Conservation (phyloP, 2,888 invertebrate species). For the Camponotus fellah region DNA sequence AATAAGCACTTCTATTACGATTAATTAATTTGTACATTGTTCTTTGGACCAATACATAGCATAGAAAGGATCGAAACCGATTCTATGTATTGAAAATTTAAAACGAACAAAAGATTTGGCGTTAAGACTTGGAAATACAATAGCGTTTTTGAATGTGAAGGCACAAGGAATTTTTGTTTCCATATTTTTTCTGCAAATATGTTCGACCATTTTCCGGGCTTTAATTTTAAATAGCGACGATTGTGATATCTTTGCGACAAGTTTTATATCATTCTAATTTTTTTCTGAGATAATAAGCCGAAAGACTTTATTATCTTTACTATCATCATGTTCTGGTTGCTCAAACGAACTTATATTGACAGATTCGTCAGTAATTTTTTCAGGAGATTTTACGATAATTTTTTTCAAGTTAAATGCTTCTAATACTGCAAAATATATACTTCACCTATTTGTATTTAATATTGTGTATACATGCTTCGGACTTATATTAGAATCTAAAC, state of each 20-base stretch:
- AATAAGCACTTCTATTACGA: background rate
- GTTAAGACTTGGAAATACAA: background rate
- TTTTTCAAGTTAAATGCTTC: too few species aligned
- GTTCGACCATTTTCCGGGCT: background rate
- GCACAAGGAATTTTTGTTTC: background rate
- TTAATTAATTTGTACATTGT: constrained; percentile 48
- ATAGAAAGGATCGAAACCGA: constrained; percentile 58
- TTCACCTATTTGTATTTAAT: too few species aligned
- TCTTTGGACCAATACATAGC: constrained; percentile 57
- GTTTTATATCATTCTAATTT: background rate
- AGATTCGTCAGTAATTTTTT: too few species aligned
- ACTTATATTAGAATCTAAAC: background rate
- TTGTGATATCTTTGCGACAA: background rate
- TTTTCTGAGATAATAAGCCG: background rate
- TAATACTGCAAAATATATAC: too few species aligned
- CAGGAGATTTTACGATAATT: too few species aligned
- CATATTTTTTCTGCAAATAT: constrained; percentile 24
- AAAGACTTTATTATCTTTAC: too few species aligned
- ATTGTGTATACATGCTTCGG: background rate
- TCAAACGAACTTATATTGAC: too few species aligned
- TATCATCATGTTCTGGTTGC: too few species aligned
- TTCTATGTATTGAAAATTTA: constrained; percentile 38
- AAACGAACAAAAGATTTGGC: background rate
- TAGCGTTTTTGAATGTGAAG: constrained; percentile 9
- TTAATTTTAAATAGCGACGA: constrained; percentile 11